Evolutionary conservation across 2,888 invertebrate genomes (phyloP).

Genomic region (Eurois occulta): DNA sequence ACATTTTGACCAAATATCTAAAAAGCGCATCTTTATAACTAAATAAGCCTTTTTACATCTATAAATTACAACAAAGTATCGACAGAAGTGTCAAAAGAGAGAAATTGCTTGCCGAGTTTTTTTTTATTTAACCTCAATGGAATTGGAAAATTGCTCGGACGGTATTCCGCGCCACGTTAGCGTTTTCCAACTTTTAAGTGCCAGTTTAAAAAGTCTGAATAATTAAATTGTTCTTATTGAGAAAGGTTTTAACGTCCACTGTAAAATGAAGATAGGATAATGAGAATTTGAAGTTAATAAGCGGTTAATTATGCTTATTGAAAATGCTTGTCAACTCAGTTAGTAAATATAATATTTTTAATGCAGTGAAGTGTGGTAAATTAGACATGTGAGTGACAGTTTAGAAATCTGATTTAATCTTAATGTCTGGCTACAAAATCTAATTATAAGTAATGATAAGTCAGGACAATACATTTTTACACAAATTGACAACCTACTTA

Average conservation of each 20-base stretch:
- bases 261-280: conserved; percentile 19
- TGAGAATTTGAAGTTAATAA: neutral
- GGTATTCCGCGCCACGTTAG: conserved; percentile 20
- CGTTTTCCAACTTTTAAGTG: conserved; percentile 44
- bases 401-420: neutral
- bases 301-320: conserved; percentile 9
- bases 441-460: neutral
- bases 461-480: neutral
- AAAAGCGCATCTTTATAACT: neutral
- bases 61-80: neutral
- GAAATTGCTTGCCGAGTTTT: conserved; percentile 6
- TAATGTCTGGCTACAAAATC: neutral
- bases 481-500: neutral
- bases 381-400: neutral
- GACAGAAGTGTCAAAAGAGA: neutral
- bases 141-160: conserved; percentile 22
- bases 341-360: neutral
- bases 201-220: conserved; percentile 35
- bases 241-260: conserved; percentile 29
- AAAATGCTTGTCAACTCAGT: neutral
- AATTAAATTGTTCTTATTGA: conserved; percentile 33
- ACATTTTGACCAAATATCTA: neutral
- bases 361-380: neutral
- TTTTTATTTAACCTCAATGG: conserved; percentile 6
- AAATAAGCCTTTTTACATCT: neutral